A percentile compares a stretch with the other conserved stretches of the same genome.
phyloP scores from a whole-genome alignment of 2,888 invertebrate species.

The Acholoe squamosa region DNA sequence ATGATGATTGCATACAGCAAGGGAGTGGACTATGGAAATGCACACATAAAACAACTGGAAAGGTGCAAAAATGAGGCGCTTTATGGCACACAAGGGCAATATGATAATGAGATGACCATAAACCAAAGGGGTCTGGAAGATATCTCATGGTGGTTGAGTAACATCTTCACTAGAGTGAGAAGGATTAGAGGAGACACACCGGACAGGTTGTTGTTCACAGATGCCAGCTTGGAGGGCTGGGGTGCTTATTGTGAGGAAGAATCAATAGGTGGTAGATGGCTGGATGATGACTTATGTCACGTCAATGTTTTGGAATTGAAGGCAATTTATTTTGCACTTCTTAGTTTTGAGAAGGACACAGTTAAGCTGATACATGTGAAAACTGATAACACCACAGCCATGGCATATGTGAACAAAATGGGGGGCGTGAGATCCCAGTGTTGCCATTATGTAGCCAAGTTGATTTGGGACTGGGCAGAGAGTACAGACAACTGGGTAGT shows the following conservation, averaged over 20 bases:
- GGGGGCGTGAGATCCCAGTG: not conserved
- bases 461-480: slow-evolving; percentile 47
- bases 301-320: too few species aligned
- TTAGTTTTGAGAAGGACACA: not conserved
- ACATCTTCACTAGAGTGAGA: not conserved
- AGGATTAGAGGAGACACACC: not conserved
- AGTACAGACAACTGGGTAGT: not conserved
- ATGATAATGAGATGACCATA: not conserved
- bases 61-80: not conserved
- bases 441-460: not conserved
- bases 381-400: slow-evolving; percentile 20
- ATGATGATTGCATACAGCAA: too few species aligned
- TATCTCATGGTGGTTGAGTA: not conserved
- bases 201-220: not conserved
- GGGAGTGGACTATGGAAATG: not conserved
- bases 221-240: not conserved
- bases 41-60: slow-evolving; percentile 8
- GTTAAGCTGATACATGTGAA: not conserved
- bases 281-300: not conserved
- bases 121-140: not conserved
- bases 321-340: not conserved
- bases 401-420: not conserved
- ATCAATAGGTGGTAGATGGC: not conserved
- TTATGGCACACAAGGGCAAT: not conserved
- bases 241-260: not conserved